A percentile compares a stretch with the other conserved stretches of the same genome.
Conservation (phyloP, 2,113 vertebrate species). For the Clupea harengus region DNA sequence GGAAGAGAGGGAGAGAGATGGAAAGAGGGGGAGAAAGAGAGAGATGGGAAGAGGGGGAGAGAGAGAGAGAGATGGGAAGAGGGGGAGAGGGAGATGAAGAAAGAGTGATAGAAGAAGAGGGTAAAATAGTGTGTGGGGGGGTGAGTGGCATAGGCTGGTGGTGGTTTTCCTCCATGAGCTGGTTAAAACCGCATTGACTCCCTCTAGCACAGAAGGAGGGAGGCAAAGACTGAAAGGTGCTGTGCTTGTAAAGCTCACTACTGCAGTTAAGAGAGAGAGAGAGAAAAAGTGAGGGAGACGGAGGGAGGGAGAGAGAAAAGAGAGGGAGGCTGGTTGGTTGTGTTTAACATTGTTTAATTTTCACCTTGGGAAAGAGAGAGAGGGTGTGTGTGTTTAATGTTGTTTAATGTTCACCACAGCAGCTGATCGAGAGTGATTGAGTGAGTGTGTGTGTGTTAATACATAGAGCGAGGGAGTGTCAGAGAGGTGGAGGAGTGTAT, state of each 20-base stretch:
- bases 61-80: too few relatives aligned
- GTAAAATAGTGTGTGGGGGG: too few relatives aligned
- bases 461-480: too few relatives aligned
- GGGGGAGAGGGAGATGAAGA: too few relatives aligned
- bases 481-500: background rate
- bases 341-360: too few relatives aligned
- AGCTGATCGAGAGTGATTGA: background rate
- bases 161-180: too few relatives aligned
- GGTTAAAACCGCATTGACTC: too few relatives aligned
- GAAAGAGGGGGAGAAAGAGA: background rate
- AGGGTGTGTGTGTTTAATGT: background rate
- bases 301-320: background rate
- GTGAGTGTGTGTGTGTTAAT: background rate
- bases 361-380: too few relatives aligned
- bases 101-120: too few relatives aligned
- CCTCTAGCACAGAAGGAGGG: background rate
- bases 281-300: background rate
- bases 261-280: background rate
- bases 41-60: background rate
- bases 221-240: background rate
- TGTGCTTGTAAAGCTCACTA: background rate
- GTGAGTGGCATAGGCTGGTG: too few relatives aligned
- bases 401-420: background rate
- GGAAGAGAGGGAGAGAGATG: background rate
- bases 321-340: background rate